These are phyloP conservation scores for Sardinella longiceps DNA, from an alignment of 2,797 vertebrate genomes.

Conservation along the genomic window DNA sequence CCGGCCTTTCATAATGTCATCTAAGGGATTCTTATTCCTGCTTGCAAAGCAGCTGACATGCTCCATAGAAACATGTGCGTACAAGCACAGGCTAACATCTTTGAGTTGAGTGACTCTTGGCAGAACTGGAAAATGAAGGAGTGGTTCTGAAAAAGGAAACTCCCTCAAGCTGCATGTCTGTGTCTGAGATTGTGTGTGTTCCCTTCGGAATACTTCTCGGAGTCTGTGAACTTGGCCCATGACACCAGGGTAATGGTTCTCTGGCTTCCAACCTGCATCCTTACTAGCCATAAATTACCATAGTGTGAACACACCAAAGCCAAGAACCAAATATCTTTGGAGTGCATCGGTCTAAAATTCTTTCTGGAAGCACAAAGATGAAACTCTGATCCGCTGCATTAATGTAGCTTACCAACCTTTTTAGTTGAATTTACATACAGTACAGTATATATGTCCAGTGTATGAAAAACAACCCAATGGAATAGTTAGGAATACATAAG, in stretches of 20 bases:
- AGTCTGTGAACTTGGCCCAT: not conserved
- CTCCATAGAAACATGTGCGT: not conserved
- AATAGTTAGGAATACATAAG: too few species aligned
- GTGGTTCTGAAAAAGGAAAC: constrained; percentile 14
- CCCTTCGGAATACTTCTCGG: constrained; percentile 26
- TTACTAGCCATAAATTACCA: not conserved
- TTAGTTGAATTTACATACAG: not conserved
- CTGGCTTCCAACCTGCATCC: not conserved
- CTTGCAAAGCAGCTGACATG: not conserved
- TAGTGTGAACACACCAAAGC: not conserved
- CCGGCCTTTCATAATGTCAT: too few species aligned
- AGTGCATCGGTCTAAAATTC: not conserved
- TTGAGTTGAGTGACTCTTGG: not conserved
- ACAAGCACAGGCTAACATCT: not conserved
- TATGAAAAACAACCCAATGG: not conserved
- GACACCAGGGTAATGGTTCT: not conserved
- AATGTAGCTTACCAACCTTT: not conserved
- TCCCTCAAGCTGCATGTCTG: not conserved
- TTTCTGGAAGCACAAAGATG: not conserved
- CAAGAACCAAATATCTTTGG: not conserved
- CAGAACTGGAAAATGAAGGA: not conserved
- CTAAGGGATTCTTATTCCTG: not conserved
- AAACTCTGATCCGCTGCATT: not conserved
- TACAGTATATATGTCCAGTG: not conserved
- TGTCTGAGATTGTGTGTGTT: not conserved